Evolutionary conservation across 2,888 invertebrate species (phyloP).

Genomic region (Nomada flava): DNA sequence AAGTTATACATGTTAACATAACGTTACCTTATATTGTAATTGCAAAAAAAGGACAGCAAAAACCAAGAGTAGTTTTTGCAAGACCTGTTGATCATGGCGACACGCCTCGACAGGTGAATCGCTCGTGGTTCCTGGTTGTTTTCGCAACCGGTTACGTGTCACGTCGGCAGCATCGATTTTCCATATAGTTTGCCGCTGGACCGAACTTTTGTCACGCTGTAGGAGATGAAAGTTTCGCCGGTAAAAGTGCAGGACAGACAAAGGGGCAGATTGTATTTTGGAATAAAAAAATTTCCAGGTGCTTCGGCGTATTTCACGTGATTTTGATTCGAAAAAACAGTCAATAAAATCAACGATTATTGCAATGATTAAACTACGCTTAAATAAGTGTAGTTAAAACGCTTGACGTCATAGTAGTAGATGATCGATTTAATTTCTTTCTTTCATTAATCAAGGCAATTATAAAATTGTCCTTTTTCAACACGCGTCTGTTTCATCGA

Average conservation of each 20-base stretch:
- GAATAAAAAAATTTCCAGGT: constrained; percentile 30
- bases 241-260: constrained; percentile 47
- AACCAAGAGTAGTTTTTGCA: constrained; percentile 42
- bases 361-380: too few relatives aligned
- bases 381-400: too few relatives aligned
- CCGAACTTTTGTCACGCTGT: constrained; percentile 60
- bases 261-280: constrained; percentile 10
- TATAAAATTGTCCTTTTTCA: not conserved
- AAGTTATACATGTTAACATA: too few relatives aligned
- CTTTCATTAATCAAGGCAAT: not conserved
- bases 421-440: too few relatives aligned
- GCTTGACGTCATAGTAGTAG: too few relatives aligned
- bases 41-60: constrained; percentile 42
- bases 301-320: not conserved
- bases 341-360: constrained; percentile 12
- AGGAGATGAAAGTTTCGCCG: constrained; percentile 56
- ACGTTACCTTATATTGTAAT: constrained; percentile 13
- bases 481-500: not conserved
- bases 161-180: constrained; percentile 64
- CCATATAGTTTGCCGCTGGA: constrained; percentile 47
- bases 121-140: constrained; percentile 37
- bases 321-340: not conserved
- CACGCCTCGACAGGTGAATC: constrained; percentile 36
- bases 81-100: constrained; percentile 66
- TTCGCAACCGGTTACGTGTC: constrained; percentile 47